Percentiles rank a stretch among this genome's conserved stretches.
phyloP scores from a whole-genome alignment of 2,888 invertebrate genomes.

The Heteromyza rotundicornis region DNA sequence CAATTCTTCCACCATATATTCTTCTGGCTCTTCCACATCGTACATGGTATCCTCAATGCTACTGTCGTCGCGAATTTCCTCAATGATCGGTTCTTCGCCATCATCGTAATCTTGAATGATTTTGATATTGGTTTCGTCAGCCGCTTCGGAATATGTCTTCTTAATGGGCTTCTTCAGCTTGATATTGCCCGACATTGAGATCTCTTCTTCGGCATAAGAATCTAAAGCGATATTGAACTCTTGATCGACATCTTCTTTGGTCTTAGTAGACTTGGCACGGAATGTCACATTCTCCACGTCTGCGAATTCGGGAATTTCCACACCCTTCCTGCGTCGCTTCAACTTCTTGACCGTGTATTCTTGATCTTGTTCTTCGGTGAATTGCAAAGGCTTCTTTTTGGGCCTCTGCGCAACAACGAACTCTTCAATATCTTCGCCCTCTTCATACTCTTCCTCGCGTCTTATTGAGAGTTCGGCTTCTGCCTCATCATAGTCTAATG shows the following conservation, averaged over 20 bases:
- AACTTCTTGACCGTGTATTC: constrained; percentile 78
- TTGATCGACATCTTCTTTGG: constrained; percentile 86
- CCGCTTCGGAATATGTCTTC: constrained; percentile 78
- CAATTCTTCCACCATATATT: constrained; percentile 66
- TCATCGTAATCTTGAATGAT: constrained; percentile 69
- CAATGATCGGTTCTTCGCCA: constrained; percentile 67
- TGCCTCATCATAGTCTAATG: constrained; percentile 54
- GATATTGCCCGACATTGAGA: constrained; percentile 84
- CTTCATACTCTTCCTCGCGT: constrained; percentile 58
- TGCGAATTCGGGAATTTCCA: constrained; percentile 74
- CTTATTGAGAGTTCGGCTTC: constrained; percentile 60
- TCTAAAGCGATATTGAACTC: constrained; percentile 87
- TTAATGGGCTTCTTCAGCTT: constrained; percentile 77
- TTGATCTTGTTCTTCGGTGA: constrained; percentile 69
- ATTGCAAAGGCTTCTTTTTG: constrained; percentile 63
- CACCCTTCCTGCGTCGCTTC: constrained; percentile 70
- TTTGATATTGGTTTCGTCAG: constrained; percentile 77
- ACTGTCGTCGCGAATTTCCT: constrained; percentile 70
- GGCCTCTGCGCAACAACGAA: constrained; percentile 64
- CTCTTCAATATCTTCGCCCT: constrained; percentile 65
- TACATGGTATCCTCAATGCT: constrained; percentile 66
- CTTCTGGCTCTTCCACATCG: constrained; percentile 64
- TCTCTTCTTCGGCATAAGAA: constrained; percentile 86
- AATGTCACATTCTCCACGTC: constrained; percentile 82
- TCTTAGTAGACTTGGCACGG: constrained; percentile 76